A percentile compares a stretch with the other conserved stretches of the same genome.
phyloP scores from a whole-genome alignment of 2,888 invertebrate genomes.

The Scaptomyza parva region DNA sequence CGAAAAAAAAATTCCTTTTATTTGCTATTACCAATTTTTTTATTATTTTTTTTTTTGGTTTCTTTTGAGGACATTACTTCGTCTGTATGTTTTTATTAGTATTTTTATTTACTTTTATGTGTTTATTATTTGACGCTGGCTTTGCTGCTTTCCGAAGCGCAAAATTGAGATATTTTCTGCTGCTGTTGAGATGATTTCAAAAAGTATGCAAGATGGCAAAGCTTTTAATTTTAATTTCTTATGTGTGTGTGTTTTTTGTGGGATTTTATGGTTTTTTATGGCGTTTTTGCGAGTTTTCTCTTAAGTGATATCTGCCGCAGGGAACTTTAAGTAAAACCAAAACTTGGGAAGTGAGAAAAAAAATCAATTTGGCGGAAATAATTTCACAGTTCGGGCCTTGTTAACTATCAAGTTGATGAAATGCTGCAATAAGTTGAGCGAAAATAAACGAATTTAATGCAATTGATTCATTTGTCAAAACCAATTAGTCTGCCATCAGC shows the following conservation, averaged over 20 bases:
- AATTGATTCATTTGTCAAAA: too few relatives aligned
- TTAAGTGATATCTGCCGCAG: slow-evolving; percentile 32
- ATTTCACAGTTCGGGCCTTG: slow-evolving; percentile 1
- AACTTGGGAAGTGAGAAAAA: slow-evolving; percentile 6
- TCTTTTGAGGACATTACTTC: slow-evolving; percentile 12
- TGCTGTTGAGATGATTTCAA: background rate
- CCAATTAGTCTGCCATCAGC: too few relatives aligned
- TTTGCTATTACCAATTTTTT: slow-evolving; percentile 67
- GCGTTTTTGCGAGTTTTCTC: slow-evolving; percentile 34
- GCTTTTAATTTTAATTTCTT: slow-evolving; percentile 56
- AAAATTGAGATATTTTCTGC: slow-evolving; percentile 68
- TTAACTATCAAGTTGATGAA: background rate
- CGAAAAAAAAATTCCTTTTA: slow-evolving; percentile 52
- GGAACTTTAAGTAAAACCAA: background rate
- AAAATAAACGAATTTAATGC: background rate
- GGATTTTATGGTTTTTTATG: slow-evolving; percentile 43
- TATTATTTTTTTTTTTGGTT: too few relatives aligned
- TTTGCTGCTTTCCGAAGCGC: slow-evolving; percentile 64
- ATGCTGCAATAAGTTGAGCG: background rate
- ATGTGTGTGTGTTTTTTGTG: slow-evolving; percentile 22
- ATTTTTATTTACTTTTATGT: slow-evolving; percentile 81
- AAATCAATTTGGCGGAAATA: slow-evolving; percentile 1
- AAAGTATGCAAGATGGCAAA: slow-evolving; percentile 8
- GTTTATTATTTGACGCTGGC: slow-evolving; percentile 73
- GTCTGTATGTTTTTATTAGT: slow-evolving; percentile 56